These are phyloP conservation scores for Cololabis saira DNA, from an alignment of 2,113 vertebrate species.

Conservation along the genomic window DNA sequence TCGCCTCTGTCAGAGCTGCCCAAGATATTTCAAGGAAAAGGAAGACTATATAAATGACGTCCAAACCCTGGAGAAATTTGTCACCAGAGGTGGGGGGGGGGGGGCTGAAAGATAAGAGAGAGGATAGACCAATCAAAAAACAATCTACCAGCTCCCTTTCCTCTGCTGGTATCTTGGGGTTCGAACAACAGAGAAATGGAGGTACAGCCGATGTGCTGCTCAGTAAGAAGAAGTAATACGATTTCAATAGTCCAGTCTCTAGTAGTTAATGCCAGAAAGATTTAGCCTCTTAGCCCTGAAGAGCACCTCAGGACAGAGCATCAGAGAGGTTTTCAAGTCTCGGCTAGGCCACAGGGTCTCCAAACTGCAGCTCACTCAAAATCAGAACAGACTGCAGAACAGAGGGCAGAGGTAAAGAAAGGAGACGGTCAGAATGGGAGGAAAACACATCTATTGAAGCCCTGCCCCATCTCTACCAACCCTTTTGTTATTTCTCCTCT, in stretches of 20 bases:
- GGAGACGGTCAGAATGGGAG: slow-evolving; percentile 34
- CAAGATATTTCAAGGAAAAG: slow-evolving; percentile 27
- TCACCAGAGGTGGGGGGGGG: slow-evolving; percentile 31
- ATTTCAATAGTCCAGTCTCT: slow-evolving; percentile 52
- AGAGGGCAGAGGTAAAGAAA: slow-evolving; percentile 52
- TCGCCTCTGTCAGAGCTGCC: slow-evolving; percentile 15
- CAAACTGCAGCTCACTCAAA: slow-evolving; percentile 37
- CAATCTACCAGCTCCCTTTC: slow-evolving; percentile 39
- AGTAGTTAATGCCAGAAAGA: slow-evolving; percentile 46
- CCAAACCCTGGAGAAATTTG: slow-evolving; percentile 44
- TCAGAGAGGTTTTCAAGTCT: slow-evolving; percentile 50
- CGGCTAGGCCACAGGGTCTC: slow-evolving; percentile 50
- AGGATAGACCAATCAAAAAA: slow-evolving; percentile 42
- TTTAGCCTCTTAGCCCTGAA: slow-evolving; percentile 47
- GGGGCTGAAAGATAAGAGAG: slow-evolving; percentile 38
- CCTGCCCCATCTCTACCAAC: slow-evolving; percentile 28
- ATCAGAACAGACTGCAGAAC: slow-evolving; percentile 47
- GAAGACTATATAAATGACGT: slow-evolving; percentile 34
- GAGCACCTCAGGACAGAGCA: slow-evolving; percentile 43
- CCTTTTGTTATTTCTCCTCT: slow-evolving; percentile 41
- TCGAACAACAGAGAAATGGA: slow-evolving; percentile 50
- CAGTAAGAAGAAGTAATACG: slow-evolving; percentile 43
- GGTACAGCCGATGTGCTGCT: slow-evolving; percentile 18
- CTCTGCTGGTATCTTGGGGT: slow-evolving; percentile 29
- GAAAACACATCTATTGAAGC: slow-evolving; percentile 40